These are phyloP conservation scores for Drosophila parvula DNA, from an alignment of 1,140 invertebrate genomes.

Conservation along the genomic window DNA sequence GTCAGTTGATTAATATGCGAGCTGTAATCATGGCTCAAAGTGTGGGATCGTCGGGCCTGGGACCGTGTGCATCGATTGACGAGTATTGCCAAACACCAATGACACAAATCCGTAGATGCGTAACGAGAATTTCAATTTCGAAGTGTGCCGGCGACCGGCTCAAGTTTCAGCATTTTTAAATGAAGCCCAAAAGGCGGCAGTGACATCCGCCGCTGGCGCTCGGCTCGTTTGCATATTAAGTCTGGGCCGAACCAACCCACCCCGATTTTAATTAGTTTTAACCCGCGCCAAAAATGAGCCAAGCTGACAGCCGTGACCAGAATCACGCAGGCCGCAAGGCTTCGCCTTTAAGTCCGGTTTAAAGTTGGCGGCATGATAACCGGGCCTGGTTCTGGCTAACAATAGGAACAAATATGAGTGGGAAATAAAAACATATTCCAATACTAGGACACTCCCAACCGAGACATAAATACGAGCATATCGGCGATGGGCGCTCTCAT, in stretches of 20 bases:
- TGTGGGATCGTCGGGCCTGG: conserved; percentile 8
- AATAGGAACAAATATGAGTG: conserved; percentile 49
- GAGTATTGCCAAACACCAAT: conserved; percentile 55
- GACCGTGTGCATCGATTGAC: conserved; percentile 50
- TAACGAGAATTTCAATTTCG: conserved; percentile 51
- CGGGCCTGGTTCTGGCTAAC: conserved; percentile 5
- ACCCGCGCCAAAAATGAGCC: conserved; percentile 26
- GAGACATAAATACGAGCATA: conserved; percentile 25
- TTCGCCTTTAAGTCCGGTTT: conserved; percentile 44
- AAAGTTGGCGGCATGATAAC: conserved; percentile 20
- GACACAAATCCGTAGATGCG: conserved; percentile 34
- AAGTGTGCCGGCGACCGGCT: conserved; percentile 64
- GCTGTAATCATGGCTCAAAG: conserved; percentile 26
- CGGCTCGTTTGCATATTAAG: conserved; percentile 40
- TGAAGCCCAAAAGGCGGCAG: conserved; percentile 54
- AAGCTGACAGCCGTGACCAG: conserved; percentile 58
- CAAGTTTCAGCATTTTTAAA: conserved; percentile 50
- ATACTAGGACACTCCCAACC: conserved; percentile 4
- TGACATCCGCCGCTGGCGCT: conserved; percentile 1
- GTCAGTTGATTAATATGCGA: conserved; percentile 71
- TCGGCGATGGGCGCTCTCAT: conserved; percentile 51
- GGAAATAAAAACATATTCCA: conserved; percentile 21
- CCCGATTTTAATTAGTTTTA: conserved; percentile 71
- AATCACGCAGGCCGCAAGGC: conserved; percentile 56
- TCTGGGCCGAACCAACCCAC: conserved; percentile 23